These are phyloP conservation scores for Melangyna quadrimaculata DNA, from an alignment of 2,888 invertebrate genomes.

Conservation along the genomic window DNA sequence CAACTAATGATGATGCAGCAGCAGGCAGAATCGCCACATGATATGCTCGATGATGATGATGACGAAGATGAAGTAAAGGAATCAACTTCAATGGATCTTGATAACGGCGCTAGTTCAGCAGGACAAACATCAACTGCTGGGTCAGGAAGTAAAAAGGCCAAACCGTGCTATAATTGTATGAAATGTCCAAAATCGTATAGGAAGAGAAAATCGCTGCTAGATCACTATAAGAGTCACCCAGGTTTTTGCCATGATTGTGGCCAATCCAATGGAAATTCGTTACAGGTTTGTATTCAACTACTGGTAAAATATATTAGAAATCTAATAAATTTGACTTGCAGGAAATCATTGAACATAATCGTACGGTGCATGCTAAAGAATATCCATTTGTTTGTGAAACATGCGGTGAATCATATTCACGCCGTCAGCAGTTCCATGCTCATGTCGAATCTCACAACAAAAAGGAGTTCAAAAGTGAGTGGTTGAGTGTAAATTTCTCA, in stretches of 20 bases:
- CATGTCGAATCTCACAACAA: constrained; percentile 81
- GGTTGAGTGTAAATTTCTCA: constrained; percentile 77
- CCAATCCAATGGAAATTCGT: constrained; percentile 78
- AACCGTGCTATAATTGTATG: constrained; percentile 79
- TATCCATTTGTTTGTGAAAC: constrained; percentile 81
- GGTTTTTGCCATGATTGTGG: constrained; percentile 81
- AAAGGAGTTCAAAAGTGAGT: constrained; percentile 81
- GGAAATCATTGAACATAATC: constrained; percentile 81
- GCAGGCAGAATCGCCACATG: constrained; percentile 45
- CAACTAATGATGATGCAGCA: constrained; percentile 59
- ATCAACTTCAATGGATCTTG: constrained; percentile 46
- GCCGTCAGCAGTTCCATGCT: constrained; percentile 80
- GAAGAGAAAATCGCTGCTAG: constrained; percentile 80
- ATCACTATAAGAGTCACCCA: constrained; percentile 80
- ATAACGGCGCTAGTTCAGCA: constrained; percentile 40
- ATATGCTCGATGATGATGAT: constrained; percentile 61
- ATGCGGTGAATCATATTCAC: constrained; percentile 80
- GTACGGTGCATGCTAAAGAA: constrained; percentile 79
- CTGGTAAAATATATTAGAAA: background rate
- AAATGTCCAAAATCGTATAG: constrained; percentile 80
- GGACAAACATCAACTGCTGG: constrained; percentile 55
- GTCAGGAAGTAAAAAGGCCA: constrained; percentile 76
- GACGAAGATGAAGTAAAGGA: constrained; percentile 66
- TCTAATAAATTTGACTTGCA: constrained; percentile 39
- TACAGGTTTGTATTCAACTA: constrained; percentile 75